These are phyloP conservation scores for Bhutanitis thaidina DNA, from an alignment of 2,888 invertebrate species.

Conservation along the genomic window DNA sequence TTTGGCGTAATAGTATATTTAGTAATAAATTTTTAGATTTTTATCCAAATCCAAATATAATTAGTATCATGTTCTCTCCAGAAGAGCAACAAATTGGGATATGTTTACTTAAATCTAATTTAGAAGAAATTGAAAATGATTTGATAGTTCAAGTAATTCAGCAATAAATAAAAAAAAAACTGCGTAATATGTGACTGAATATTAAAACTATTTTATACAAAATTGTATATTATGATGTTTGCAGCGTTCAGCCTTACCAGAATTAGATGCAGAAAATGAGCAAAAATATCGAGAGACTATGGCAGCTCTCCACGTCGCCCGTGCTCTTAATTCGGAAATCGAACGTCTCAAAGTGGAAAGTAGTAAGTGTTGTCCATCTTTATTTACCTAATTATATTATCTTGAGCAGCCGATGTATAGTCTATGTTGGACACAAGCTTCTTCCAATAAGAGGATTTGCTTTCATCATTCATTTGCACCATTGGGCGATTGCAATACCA, in stretches of 20 bases:
- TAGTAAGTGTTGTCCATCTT: conserved; percentile 30
- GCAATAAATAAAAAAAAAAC: neutral
- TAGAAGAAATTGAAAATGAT: conserved; percentile 56
- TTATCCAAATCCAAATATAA: neutral
- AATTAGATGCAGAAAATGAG: conserved; percentile 53
- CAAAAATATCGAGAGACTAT: conserved; percentile 49
- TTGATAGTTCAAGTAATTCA: conserved; percentile 48
- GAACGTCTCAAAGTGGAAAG: conserved; percentile 48
- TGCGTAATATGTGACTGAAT: too few relatives aligned
- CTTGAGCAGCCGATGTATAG: too few relatives aligned
- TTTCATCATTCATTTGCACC: too few relatives aligned
- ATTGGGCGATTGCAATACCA: too few relatives aligned
- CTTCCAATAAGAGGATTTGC: too few relatives aligned
- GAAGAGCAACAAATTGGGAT: conserved; percentile 62
- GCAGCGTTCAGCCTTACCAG: conserved; percentile 49
- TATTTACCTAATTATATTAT: too few relatives aligned
- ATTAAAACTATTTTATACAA: too few relatives aligned
- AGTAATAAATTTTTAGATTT: neutral
- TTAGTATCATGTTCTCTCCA: conserved; percentile 47
- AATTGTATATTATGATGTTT: conserved; percentile 3
- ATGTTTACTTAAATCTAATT: conserved; percentile 56
- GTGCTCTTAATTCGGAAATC: conserved; percentile 44
- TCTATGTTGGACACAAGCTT: too few relatives aligned
- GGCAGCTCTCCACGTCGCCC: conserved; percentile 40
- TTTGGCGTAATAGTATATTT: too few relatives aligned